These are phyloP conservation scores for Mythimna lalbum DNA, from an alignment of 2,888 invertebrate genomes.

Conservation along the genomic window DNA sequence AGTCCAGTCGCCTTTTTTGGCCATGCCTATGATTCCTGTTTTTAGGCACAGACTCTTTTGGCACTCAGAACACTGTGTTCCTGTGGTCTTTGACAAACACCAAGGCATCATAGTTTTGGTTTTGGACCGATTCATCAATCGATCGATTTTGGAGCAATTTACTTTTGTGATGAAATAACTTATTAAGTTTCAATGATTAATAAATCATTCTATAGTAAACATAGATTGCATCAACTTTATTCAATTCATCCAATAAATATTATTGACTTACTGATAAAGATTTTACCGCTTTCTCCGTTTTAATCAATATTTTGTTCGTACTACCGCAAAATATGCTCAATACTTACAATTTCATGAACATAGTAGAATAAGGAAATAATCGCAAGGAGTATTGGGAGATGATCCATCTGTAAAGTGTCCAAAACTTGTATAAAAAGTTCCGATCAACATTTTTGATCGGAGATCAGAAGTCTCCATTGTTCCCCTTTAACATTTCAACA, in stretches of 20 bases:
- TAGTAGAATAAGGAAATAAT: not conserved
- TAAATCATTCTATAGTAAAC: conserved; percentile 15
- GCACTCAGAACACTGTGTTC: too few species aligned
- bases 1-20: too few species aligned
- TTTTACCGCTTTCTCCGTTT: conserved; percentile 25
- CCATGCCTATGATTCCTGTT: too few species aligned
- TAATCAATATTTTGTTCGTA: conserved; percentile 17
- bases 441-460: too few species aligned
- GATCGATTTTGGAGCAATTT: too few species aligned
- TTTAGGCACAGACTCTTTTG: too few species aligned
- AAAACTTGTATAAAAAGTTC: too few species aligned
- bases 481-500: not conserved
- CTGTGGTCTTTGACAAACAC: too few species aligned
- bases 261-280: conserved; percentile 23
- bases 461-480: not conserved
- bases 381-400: too few species aligned
- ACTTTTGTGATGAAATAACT: conserved; percentile 17
- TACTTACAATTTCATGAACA: not conserved
- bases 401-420: too few species aligned
- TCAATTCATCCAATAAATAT: conserved; percentile 29
- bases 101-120: too few species aligned
- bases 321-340: not conserved
- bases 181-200: conserved; percentile 3
- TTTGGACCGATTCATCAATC: too few species aligned
- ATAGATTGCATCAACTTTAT: conserved; percentile 35